Evolutionary conservation across 2,888 invertebrate species (phyloP).

Genomic region (Eupithecia centaureata): DNA sequence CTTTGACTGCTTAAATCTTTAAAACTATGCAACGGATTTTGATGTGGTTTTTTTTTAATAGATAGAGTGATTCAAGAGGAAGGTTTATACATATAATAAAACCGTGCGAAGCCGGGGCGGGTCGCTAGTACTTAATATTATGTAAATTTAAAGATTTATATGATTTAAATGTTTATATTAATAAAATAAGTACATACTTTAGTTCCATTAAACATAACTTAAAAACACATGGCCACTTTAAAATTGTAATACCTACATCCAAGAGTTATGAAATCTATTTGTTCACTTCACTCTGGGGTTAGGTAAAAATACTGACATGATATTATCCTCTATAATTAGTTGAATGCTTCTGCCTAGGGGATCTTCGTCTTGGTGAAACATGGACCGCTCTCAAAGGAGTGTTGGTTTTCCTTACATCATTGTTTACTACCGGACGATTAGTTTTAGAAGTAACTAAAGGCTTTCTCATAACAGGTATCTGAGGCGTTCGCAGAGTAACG

Average conservation of each 20-base stretch:
- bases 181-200: constrained; percentile 18
- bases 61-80: no score
- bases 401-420: constrained; percentile 75
- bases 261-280: constrained; percentile 40
- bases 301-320: constrained; percentile 32
- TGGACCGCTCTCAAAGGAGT: constrained; percentile 85
- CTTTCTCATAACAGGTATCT: constrained; percentile 85
- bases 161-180: constrained; percentile 24
- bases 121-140: background rate
- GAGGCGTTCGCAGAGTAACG: constrained; percentile 58
- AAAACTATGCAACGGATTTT: no score
- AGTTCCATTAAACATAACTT: constrained; percentile 41
- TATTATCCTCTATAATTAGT: constrained; percentile 33
- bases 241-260: constrained; percentile 46
- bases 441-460: constrained; percentile 83
- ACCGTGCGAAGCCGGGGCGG: no score
- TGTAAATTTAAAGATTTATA: background rate
- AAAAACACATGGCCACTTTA: constrained; percentile 68
- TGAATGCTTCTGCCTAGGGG: constrained; percentile 68
- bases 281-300: constrained; percentile 39
- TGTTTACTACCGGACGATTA: constrained; percentile 74
- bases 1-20: no score
- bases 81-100: no score
- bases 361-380: constrained; percentile 73
- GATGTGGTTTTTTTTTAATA: no score